These are phyloP conservation scores for Eira barbara DNA, from an alignment of 2,113 vertebrate species.

Conservation along the genomic window DNA sequence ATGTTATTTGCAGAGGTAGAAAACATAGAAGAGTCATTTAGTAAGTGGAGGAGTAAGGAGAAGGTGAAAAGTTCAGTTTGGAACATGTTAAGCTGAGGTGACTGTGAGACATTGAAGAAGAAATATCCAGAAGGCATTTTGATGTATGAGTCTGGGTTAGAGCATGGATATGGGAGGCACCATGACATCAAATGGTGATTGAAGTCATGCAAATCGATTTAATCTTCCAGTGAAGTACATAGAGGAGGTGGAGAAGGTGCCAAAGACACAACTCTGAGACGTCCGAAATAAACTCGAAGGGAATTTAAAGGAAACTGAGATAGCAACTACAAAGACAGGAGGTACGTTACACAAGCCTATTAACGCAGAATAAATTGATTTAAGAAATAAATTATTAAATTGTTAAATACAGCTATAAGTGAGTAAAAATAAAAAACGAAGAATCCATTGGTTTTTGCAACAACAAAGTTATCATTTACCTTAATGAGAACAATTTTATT, in stretches of 20 bases:
- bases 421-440: neutral
- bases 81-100: neutral
- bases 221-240: neutral
- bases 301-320: neutral
- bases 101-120: neutral
- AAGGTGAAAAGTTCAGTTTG: conserved; percentile 6
- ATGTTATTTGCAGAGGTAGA: neutral
- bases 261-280: neutral
- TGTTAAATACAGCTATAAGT: neutral
- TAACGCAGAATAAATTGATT: neutral
- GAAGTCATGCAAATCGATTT: neutral
- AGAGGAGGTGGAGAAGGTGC: neutral
- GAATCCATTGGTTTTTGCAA: neutral
- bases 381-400: neutral
- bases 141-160: neutral
- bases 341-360: neutral
- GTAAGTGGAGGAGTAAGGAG: neutral
- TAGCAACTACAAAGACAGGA: neutral
- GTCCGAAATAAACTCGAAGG: neutral
- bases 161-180: neutral
- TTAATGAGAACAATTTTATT: neutral
- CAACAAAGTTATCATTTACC: neutral
- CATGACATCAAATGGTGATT: neutral
- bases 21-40: neutral
- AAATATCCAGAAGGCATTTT: neutral